phyloP scores from a whole-genome alignment of 2,797 vertebrate genomes.

The Labroides dimidiatus region DNA sequence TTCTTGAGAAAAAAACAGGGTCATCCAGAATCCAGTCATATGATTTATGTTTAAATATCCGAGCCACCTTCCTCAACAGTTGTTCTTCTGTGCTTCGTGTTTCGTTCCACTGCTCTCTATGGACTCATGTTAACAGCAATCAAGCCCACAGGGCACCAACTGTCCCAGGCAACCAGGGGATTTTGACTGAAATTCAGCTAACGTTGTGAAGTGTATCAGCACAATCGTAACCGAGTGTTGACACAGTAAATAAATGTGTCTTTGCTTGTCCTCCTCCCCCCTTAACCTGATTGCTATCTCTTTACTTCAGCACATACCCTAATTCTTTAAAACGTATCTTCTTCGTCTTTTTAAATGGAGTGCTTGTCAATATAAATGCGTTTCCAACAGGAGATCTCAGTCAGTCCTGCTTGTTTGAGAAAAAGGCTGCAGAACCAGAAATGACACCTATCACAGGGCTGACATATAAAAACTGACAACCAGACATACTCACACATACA shows the following conservation, averaged over 20 bases:
- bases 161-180: not conserved
- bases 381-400: too few species aligned
- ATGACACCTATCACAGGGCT: too few species aligned
- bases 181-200: slow-evolving; percentile 23
- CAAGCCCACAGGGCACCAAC: slow-evolving; percentile 1
- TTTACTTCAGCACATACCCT: slow-evolving; percentile 16
- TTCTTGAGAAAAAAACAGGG: slow-evolving; percentile 6
- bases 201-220: slow-evolving; percentile 28
- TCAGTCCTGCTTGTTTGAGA: too few species aligned
- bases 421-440: too few species aligned
- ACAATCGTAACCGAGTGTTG: slow-evolving; percentile 40
- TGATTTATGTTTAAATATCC: slow-evolving; percentile 21
- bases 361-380: too few species aligned
- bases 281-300: slow-evolving; percentile 25
- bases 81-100: slow-evolving; percentile 1
- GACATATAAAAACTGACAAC: too few species aligned
- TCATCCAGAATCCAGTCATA: slow-evolving; percentile 11
- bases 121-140: slow-evolving; percentile 10
- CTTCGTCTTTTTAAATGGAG: too few species aligned
- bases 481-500: too few species aligned
- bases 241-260: slow-evolving; percentile 23
- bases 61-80: not conserved
- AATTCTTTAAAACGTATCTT: too few species aligned
- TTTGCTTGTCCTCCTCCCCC: slow-evolving; percentile 16
- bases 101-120: not conserved